Evolutionary conservation across 2,113 vertebrate species (phyloP).

Genomic region (Zosterops borbonicus): DNA sequence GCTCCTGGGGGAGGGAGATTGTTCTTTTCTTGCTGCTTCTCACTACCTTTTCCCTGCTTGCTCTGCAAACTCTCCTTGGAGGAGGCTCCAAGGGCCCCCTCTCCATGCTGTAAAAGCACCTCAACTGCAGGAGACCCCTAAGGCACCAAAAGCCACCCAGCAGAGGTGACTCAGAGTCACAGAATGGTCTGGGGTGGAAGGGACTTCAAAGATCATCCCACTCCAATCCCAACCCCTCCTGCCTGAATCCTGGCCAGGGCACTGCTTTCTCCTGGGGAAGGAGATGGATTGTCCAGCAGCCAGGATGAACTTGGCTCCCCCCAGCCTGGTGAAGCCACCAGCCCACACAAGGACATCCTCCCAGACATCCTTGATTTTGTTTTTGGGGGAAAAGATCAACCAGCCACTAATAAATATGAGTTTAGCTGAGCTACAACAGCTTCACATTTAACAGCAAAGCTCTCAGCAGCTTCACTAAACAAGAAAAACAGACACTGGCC

Average conservation of each 20-base stretch:
- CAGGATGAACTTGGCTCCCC: neutral
- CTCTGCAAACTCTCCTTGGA: neutral
- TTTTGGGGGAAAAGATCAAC: neutral
- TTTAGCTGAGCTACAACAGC: too few species aligned
- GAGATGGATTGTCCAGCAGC: neutral
- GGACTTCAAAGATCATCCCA: neutral
- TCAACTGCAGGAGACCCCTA: neutral
- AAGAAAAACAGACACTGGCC: too few species aligned
- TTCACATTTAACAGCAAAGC: too few species aligned
- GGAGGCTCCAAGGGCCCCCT: neutral
- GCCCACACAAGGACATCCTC: neutral
- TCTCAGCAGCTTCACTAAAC: too few species aligned
- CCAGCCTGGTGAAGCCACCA: neutral
- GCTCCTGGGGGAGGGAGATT: neutral
- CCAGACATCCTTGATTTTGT: neutral
- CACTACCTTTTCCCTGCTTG: neutral
- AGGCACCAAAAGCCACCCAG: neutral
- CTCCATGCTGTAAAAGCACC: neutral
- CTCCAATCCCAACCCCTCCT: neutral
- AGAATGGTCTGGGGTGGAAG: neutral
- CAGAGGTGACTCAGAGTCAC: neutral
- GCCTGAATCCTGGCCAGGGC: neutral
- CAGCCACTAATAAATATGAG: neutral
- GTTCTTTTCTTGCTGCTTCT: neutral
- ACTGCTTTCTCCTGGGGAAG: neutral